Conservation (phyloP, 1,140 invertebrate species). For the Drosophila kanapiae region DNA sequence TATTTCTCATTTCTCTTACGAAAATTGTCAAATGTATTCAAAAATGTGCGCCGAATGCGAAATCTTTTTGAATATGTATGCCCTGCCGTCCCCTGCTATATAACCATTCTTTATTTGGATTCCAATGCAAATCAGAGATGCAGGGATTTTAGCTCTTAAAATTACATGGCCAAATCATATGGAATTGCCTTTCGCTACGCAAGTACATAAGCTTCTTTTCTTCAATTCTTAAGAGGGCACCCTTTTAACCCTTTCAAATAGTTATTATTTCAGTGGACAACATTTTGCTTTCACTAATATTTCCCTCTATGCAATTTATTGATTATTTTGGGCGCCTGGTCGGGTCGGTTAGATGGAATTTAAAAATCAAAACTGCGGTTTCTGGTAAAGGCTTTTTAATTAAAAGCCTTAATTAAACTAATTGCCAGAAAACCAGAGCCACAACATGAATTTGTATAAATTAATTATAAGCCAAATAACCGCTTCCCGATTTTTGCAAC, state of each 20-base stretch:
- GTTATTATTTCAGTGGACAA: neutral
- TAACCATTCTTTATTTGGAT: slow-evolving; percentile 41
- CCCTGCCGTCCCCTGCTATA: slow-evolving; percentile 1
- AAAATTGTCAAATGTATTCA: slow-evolving; percentile 84
- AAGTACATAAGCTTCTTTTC: neutral
- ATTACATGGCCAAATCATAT: slow-evolving; percentile 42
- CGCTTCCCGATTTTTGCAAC: slow-evolving; percentile 15
- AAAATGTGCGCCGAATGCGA: slow-evolving; percentile 81
- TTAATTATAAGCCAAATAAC: slow-evolving; percentile 27
- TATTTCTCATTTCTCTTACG: slow-evolving; percentile 81
- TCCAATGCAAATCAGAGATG: slow-evolving; percentile 37
- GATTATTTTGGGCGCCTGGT: neutral
- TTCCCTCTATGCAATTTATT: slow-evolving; percentile 14
- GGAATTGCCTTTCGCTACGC: slow-evolving; percentile 29
- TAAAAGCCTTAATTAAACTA: slow-evolving; percentile 61
- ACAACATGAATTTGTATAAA: slow-evolving; percentile 46
- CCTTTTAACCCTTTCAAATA: neutral
- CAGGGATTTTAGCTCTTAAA: slow-evolving; percentile 50
- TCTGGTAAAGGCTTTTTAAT: slow-evolving; percentile 25
- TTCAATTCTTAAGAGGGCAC: neutral
- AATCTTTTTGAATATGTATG: slow-evolving; percentile 82
- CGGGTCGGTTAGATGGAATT: slow-evolving; percentile 3
- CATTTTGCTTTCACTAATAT: neutral
- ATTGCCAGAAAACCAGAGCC: slow-evolving; percentile 41
- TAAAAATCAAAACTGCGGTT: slow-evolving; percentile 46